phyloP scores from a whole-genome alignment of 1,140 invertebrate genomes.

The Bombus breviceps region DNA sequence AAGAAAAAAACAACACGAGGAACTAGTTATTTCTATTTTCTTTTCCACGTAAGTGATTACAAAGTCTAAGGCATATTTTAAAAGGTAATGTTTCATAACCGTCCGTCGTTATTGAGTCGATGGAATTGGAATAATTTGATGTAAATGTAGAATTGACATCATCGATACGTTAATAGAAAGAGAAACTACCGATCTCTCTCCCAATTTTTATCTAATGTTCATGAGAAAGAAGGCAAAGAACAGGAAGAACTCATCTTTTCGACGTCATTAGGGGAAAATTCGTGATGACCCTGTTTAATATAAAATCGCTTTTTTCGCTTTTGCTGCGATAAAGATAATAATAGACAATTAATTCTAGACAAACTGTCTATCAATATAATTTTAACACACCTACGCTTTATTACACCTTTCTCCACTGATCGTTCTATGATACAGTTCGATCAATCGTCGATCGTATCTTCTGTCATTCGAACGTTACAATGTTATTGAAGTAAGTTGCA shows the following conservation, averaged over 20 bases:
- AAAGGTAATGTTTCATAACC: too few relatives aligned
- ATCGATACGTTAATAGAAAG: not conserved
- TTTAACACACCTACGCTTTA: not conserved
- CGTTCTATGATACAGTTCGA: not conserved
- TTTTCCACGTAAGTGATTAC: too few relatives aligned
- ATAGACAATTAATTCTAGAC: not conserved
- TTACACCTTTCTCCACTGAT: not conserved
- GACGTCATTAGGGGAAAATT: not conserved
- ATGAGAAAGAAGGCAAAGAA: not conserved
- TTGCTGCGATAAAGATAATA: not conserved
- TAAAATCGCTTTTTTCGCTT: not conserved
- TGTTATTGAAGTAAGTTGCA: too few relatives aligned
- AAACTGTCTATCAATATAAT: not conserved
- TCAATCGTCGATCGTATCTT: not conserved
- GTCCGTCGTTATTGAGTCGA: too few relatives aligned
- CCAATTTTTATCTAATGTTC: slow-evolving; percentile 33
- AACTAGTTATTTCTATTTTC: too few relatives aligned
- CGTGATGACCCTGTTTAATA: not conserved
- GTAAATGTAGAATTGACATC: slow-evolving; percentile 6
- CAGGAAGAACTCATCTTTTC: not conserved
- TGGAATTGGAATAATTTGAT: not conserved
- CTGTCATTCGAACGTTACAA: not conserved
- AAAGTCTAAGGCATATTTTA: too few relatives aligned
- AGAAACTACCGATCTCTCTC: not conserved
- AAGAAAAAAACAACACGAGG: too few relatives aligned